phyloP scores from a whole-genome alignment of 2,888 invertebrate species.

The Lithosia quadra region DNA sequence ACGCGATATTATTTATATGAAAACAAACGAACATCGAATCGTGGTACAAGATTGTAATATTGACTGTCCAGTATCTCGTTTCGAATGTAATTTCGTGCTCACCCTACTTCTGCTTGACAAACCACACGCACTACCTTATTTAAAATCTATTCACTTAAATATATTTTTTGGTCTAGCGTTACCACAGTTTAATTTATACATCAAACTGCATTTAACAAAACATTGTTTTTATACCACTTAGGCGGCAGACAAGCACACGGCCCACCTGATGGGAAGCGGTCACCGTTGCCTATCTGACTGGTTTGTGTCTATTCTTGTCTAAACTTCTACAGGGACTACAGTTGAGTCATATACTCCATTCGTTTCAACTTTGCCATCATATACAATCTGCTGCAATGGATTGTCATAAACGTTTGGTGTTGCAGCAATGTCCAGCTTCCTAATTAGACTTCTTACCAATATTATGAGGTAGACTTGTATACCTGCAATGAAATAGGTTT shows the following conservation, averaged over 20 bases:
- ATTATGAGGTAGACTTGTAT: slow-evolving; percentile 70
- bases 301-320: background rate
- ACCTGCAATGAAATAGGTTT: slow-evolving; percentile 53
- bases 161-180: slow-evolving; percentile 1
- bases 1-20: no score
- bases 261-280: no score
- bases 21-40: no score
- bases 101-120: no score
- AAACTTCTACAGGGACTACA: slow-evolving; percentile 41
- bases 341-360: slow-evolving; percentile 58
- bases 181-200: background rate
- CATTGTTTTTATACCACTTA: no score
- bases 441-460: slow-evolving; percentile 68
- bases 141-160: background rate
- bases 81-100: no score
- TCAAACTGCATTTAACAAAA: background rate
- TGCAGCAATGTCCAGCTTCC: slow-evolving; percentile 63
- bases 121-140: background rate
- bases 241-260: no score
- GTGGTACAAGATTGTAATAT: no score
- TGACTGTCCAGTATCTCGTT: no score
- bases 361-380: slow-evolving; percentile 60
- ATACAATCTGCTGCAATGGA: slow-evolving; percentile 71
- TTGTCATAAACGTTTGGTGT: slow-evolving; percentile 67
- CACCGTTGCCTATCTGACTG: no score